Evolutionary conservation across 2,888 invertebrate species (phyloP).

Genomic region (Eilema griseolum): DNA sequence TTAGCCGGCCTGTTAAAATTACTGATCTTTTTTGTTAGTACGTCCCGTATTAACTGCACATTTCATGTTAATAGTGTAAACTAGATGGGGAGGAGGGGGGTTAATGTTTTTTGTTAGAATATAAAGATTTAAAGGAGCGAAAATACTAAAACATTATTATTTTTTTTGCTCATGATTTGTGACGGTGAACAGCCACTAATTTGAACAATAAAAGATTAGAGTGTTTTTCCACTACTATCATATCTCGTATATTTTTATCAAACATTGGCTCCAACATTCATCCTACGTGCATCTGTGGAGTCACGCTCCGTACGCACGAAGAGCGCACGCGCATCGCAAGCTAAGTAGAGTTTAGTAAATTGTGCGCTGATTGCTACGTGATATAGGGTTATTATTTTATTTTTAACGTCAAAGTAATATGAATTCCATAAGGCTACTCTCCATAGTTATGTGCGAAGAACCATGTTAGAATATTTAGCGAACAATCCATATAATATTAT

Average conservation of each 20-base stretch:
- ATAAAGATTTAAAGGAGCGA: too few relatives aligned
- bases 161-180: background rate
- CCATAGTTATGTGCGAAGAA: background rate
- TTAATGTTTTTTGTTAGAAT: too few relatives aligned
- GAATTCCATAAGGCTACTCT: constrained; percentile 37
- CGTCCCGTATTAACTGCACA: too few relatives aligned
- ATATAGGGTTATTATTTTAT: constrained; percentile 56
- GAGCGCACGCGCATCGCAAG: constrained; percentile 77
- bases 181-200: background rate
- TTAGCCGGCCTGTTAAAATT: background rate
- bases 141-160: too few relatives aligned
- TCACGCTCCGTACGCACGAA: constrained; percentile 76
- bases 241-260: constrained; percentile 6
- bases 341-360: constrained; percentile 72
- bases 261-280: constrained; percentile 36
- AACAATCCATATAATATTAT: background rate
- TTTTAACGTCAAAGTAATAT: constrained; percentile 47
- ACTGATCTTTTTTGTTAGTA: too few relatives aligned
- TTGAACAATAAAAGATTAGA: background rate
- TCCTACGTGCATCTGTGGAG: constrained; percentile 51
- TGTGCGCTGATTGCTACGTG: constrained; percentile 69
- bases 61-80: too few relatives aligned
- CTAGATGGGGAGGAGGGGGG: too few relatives aligned
- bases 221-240: background rate
- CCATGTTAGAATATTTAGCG: background rate